phyloP scores from a whole-genome alignment of 2,888 invertebrate genomes.

The Protophormia terraenovae region DNA sequence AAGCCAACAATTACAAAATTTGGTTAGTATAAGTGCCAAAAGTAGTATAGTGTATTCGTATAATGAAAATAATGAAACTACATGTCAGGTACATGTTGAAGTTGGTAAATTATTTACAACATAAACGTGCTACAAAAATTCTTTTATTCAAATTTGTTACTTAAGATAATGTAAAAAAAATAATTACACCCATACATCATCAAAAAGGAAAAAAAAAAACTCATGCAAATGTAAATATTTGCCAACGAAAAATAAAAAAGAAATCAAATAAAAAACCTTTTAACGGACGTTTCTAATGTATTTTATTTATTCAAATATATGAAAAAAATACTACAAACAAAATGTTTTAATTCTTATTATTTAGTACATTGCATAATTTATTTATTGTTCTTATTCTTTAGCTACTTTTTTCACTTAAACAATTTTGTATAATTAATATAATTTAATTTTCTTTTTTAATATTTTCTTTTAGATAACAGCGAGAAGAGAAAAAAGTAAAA shows the following conservation, averaged over 20 bases:
- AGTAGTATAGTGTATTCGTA: not conserved
- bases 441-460: constrained; percentile 52
- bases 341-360: constrained; percentile 27
- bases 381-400: not conserved
- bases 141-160: not conserved
- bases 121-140: constrained; percentile 62
- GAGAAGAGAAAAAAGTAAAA: constrained; percentile 9
- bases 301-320: constrained; percentile 30
- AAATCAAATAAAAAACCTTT: constrained; percentile 51
- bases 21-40: not conserved
- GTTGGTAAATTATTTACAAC: constrained; percentile 70
- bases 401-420: not conserved
- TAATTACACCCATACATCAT: not conserved
- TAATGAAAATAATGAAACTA: too few species aligned
- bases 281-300: not conserved
- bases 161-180: not conserved
- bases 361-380: constrained; percentile 55
- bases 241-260: not conserved
- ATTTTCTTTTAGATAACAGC: constrained; percentile 72
- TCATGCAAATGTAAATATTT: not conserved
- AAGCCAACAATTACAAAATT: not conserved
- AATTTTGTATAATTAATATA: constrained; percentile 4
- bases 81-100: not conserved
- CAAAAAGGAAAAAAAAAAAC: too few species aligned
- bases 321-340: not conserved